Conservation (phyloP, 2,888 invertebrate genomes). For the Temnothorax unifasciatus region DNA sequence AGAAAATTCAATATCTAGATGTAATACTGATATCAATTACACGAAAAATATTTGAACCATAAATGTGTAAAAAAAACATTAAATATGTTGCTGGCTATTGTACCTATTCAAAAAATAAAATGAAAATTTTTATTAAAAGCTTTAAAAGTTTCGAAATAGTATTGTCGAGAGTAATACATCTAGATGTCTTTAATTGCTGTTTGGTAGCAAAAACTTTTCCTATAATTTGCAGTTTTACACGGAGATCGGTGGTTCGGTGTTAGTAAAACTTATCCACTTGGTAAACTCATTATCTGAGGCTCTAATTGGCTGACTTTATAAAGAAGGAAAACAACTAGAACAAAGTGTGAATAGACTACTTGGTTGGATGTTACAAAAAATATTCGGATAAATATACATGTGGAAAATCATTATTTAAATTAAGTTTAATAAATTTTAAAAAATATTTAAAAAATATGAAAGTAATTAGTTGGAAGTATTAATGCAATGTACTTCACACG, state of each 20-base stretch:
- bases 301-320: slow-evolving; percentile 45
- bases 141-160: not conserved
- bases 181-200: slow-evolving; percentile 24
- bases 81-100: not conserved
- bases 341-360: slow-evolving; percentile 9
- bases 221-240: slow-evolving; percentile 21
- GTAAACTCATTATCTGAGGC: slow-evolving; percentile 42
- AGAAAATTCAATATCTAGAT: not conserved
- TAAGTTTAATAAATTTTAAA: not conserved
- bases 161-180: slow-evolving; percentile 7
- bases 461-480: not conserved
- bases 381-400: not conserved
- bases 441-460: not conserved
- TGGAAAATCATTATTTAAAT: not conserved
- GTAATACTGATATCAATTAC: not conserved
- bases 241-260: slow-evolving; percentile 13
- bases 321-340: slow-evolving; percentile 24
- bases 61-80: not conserved
- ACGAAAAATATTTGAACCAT: not conserved
- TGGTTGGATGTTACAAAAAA: not conserved
- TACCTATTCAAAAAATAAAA: not conserved
- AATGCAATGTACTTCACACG: not conserved
- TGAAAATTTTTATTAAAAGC: not conserved
- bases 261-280: slow-evolving; percentile 52
- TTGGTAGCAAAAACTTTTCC: slow-evolving; percentile 25